Evolutionary conservation across 2,797 vertebrate species (phyloP).

Genomic region (Manis javanica): DNA sequence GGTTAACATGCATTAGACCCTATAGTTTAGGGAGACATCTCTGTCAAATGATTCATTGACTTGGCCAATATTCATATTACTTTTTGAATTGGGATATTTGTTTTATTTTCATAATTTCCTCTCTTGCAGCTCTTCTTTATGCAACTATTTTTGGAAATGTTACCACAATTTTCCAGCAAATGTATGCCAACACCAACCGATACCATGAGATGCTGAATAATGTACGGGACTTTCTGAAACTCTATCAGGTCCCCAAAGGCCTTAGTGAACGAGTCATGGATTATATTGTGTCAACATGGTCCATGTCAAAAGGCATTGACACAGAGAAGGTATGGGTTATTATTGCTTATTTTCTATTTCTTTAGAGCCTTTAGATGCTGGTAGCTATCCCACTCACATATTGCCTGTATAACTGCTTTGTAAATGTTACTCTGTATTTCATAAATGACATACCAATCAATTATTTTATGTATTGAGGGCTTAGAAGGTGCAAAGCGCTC

Average conservation of each 20-base stretch:
- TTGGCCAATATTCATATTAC: background rate
- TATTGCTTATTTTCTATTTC: constrained; percentile 1
- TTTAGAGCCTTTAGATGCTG: background rate
- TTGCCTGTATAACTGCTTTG: constrained; percentile 20
- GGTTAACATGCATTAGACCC: background rate
- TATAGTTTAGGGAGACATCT: background rate
- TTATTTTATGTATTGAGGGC: constrained; percentile 50
- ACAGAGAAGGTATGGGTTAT: constrained; percentile 94
- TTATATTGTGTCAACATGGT: constrained; percentile 98
- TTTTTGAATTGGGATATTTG: background rate
- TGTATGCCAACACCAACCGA: constrained; percentile 98
- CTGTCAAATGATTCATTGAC: background rate
- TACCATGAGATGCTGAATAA: constrained; percentile 99
- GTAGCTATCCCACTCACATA: background rate
- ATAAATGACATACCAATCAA: constrained; percentile 50
- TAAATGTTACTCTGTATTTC: constrained; percentile 27
- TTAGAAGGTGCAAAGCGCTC: constrained; percentile 7
- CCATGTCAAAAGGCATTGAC: constrained; percentile 99
- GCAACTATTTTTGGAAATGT: constrained; percentile 99
- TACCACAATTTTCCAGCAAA: constrained; percentile 99
- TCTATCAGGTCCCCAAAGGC: constrained; percentile 98
- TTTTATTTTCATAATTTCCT: constrained; percentile 73
- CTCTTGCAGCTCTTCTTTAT: constrained; percentile 95
- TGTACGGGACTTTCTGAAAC: constrained; percentile 96
- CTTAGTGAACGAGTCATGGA: constrained; percentile 99